Percentiles rank a stretch among this genome's conserved stretches.
These are phyloP conservation scores for Sisyra terminalis DNA, from an alignment of 2,888 invertebrate species.

Conservation along the genomic window DNA sequence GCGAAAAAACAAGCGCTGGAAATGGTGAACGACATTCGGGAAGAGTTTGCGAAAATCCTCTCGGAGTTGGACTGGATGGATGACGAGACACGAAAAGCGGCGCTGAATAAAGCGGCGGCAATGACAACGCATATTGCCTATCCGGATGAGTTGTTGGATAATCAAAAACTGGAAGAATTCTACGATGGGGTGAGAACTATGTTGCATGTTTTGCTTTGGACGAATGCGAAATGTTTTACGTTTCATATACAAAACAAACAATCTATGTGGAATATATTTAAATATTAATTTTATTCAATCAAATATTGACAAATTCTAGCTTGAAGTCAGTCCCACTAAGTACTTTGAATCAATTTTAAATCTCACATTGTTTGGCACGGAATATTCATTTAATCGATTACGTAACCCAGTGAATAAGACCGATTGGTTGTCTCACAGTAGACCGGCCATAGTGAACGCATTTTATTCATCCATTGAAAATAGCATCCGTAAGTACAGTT, in stretches of 20 bases:
- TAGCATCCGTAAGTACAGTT: conserved; percentile 57
- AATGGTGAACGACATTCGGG: conserved; percentile 74
- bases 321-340: conserved; percentile 51
- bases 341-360: conserved; percentile 63
- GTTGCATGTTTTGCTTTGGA: not conserved
- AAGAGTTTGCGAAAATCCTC: conserved; percentile 66
- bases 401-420: conserved; percentile 69
- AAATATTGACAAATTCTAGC: conserved; percentile 24
- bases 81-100: conserved; percentile 54
- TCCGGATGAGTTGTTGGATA: conserved; percentile 74
- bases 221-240: no score
- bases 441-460: conserved; percentile 73
- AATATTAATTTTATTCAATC: not conserved
- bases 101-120: conserved; percentile 60
- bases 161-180: conserved; percentile 62
- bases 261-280: not conserved
- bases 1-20: conserved; percentile 70
- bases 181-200: conserved; percentile 46
- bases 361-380: conserved; percentile 63
- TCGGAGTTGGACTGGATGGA: conserved; percentile 88
- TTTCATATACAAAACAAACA: not conserved
- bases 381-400: conserved; percentile 60
- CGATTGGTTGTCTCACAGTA: conserved; percentile 71
- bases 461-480: conserved; percentile 76
- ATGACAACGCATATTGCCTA: conserved; percentile 88